Evolutionary conservation across 2,113 vertebrate species (phyloP), one percentile per base, ranked within the genome.

Genomic region (Triplophysa rosa): DNA sequence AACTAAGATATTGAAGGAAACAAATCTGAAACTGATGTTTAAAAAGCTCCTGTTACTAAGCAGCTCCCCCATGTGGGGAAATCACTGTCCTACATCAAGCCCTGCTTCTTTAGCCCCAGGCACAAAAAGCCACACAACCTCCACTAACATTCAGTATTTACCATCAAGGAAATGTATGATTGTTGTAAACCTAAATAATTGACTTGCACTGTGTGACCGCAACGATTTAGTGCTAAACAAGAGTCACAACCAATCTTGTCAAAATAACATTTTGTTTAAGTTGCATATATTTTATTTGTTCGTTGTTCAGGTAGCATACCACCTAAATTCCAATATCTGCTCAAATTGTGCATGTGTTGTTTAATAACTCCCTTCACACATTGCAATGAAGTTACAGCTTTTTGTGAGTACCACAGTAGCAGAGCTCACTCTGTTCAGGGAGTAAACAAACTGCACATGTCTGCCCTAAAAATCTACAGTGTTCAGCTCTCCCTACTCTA

Each of bases 61-160:
- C 80, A 54, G 88, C 87, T 85, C 88, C 92, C 82, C 78, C 91
- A 21, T 88, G 90, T 91, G 92, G 90, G 81, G 83, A 75, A 29
- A 80, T 2, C 16, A 23, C 29, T 54, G 26, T 37, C 21, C 26
- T 62, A 68, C 63, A 37, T 26, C 42, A 45, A 45, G 42, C 33
- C 33, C 33, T 37, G 37, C 24, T 72, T 1, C 49, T 11, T 3
- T 3, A 54, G 47, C 33, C 33, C 47, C 2, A 1, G 67, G 42
- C 67, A 29, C 24, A 56, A 23, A 70, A 11, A 37, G 52, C 56
- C 6, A 19, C 6, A 58, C 68, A 71, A 2, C 2, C 58, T 19
- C 17, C 37, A 62, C n/a, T 4, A 17, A 4, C 58, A 11, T 72
- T 12, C 14, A 49, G 13, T 8, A 12, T 45, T 11, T 45, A 45